Evolutionary conservation across 2,888 invertebrate species (phyloP), one percentile per base, ranked within the genome.

Genomic region (Chymomyza fuscimana): DNA sequence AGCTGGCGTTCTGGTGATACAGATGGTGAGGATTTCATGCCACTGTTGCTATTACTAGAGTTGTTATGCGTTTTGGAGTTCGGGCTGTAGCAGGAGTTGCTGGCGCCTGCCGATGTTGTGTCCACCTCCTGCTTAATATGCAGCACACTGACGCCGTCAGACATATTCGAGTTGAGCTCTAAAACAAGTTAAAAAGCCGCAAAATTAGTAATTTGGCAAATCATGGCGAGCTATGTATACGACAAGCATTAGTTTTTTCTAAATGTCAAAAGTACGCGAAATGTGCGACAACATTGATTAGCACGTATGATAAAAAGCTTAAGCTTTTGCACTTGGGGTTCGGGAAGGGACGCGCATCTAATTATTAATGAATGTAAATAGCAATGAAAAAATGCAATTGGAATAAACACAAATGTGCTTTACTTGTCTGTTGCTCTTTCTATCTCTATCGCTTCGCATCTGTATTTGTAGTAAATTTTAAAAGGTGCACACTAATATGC

Each of bases 1-100:
- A 96, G 96, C 91, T 97, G 97, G 90, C 96, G 94, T 83, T 97
- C 97, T 0, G 97, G 97, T 80, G 95, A 91, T 3, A 91, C 91
- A 4, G 91, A 91, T 0, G 91, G 91, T 36, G 91, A 91, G 9
- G 90, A 91, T 69, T 90, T 90, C 82, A 84, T 81, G 51, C 83
- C 85, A 66, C 82, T 87, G 52, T 81, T 82, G 59, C 76, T 77
- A 40, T 78, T 80, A 70, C 82, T 82, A 46, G 80, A 82, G 36
- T 79, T 82, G 72, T 80, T 78, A 58, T 77, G 85, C 25, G 79
- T 66, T 63, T 86, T 88, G 25, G 89, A 87, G 50, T 82, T 88
- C 19, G 91, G 91, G 83, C 91, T 91, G 74, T 86, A 91, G 67
- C 91, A 90, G 9, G 88, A 76, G 56, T 84, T 89, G 77, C 76